Percentiles rank a stretch among this genome's conserved stretches.
Conservation (phyloP, 2,888 invertebrate genomes). For the Blastobasis adustella region DNA sequence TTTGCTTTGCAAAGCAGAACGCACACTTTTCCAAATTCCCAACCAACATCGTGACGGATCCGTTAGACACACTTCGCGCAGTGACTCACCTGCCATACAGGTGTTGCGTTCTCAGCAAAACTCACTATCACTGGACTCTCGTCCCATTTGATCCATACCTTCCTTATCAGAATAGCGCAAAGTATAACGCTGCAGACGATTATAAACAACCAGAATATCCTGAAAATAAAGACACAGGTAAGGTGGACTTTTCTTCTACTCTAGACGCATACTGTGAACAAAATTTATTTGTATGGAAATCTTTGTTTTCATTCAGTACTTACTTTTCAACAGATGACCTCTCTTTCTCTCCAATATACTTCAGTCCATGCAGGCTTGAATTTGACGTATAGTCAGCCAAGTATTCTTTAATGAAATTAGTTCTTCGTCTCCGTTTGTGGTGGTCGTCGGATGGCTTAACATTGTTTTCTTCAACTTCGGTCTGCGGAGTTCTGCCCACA, state of each 20-base stretch:
- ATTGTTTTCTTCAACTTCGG: conserved; percentile 22
- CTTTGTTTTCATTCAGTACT: conserved; percentile 11
- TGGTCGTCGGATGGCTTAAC: conserved; percentile 9
- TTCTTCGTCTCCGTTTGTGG: conserved; percentile 10
- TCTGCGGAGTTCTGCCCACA: conserved; percentile 18
- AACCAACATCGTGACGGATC: too few relatives aligned
- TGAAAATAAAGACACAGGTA: conserved; percentile 29
- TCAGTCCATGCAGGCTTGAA: conserved; percentile 78
- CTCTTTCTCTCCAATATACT: conserved; percentile 76
- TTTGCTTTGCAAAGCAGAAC: too few relatives aligned
- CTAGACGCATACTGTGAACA: too few relatives aligned
- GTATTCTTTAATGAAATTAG: conserved; percentile 55
- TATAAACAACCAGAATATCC: conserved; percentile 79
- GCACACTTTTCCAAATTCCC: too few relatives aligned
- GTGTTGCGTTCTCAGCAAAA: conserved; percentile 83
- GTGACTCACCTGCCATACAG: conserved; percentile 73
- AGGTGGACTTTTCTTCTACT: too few relatives aligned
- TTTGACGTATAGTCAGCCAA: conserved; percentile 76
- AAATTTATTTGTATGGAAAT: too few relatives aligned
- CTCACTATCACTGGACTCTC: conserved; percentile 83
- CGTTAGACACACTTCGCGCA: too few relatives aligned
- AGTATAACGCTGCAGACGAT: conserved; percentile 75
- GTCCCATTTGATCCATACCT: conserved; percentile 82
- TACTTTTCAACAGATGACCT: conserved; percentile 75
- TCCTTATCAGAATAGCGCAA: conserved; percentile 74